phyloP scores from a whole-genome alignment of 2,888 invertebrate species.

The Drosophila vallismaia region DNA sequence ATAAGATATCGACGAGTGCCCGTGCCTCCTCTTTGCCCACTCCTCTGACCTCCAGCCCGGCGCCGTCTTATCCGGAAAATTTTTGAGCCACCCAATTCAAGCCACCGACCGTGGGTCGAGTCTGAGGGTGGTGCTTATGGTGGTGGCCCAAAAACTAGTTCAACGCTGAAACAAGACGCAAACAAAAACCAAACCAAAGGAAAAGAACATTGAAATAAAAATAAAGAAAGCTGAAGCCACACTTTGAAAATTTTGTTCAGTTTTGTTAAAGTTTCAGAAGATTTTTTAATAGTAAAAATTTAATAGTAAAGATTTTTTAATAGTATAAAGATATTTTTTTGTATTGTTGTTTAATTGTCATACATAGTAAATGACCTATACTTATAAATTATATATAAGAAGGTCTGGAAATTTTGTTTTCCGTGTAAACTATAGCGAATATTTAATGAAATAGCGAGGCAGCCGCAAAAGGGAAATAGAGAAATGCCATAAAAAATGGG shows the following conservation, averaged over 20 bases:
- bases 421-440: conserved; percentile 19
- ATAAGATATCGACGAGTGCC: conserved; percentile 24
- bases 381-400: too few relatives aligned
- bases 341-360: neutral
- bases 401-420: neutral
- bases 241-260: neutral
- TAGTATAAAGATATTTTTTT: neutral
- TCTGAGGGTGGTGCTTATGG: conserved; percentile 5
- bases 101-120: neutral
- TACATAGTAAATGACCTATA: neutral
- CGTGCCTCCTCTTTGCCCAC: neutral
- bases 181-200: conserved; percentile 21
- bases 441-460: conserved; percentile 44
- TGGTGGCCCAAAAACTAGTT: conserved; percentile 45
- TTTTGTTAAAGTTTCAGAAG: neutral
- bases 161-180: conserved; percentile 33
- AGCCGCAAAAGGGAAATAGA: conserved; percentile 38
- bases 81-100: conserved; percentile 26
- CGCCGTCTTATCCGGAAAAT: conserved; percentile 4
- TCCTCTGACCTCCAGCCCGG: neutral
- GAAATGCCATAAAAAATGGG: conserved; percentile 31
- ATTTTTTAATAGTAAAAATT: too few relatives aligned
- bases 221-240: conserved; percentile 20
- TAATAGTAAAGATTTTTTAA: too few relatives aligned
- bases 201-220: conserved; percentile 15